Base-by-base conservation (phyloP, 1,140 invertebrate genomes). In the Aphaenogaster floridana region DNA sequence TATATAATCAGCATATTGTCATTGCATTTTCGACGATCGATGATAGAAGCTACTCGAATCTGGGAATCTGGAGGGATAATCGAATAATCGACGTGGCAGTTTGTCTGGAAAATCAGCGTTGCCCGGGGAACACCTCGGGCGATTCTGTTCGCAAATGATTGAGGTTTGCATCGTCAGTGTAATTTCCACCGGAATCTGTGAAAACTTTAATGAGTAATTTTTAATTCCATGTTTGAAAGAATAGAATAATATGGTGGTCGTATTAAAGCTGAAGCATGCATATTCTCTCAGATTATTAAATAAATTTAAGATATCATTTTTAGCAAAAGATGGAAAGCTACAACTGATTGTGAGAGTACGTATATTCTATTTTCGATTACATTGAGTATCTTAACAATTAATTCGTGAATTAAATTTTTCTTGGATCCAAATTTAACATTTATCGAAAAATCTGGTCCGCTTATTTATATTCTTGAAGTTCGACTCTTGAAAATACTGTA, bases 41-140 rank as follows among this genome's bases (percentile, higher is more conserved):
- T 36, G 3, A 45, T 74, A 45, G 79, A 36, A 74, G 69, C 52
- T 57, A 8, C 42, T 81, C 13, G 39, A 39, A 54, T 69, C 61
- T 28, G 28, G 50, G 36, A 57, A 71, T 81, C 79, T 79, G 59
- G 59, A 79, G 6, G 42, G 57, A 84, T 84, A 63, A 63, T 74
- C 36, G 28, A 48, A 84, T 84, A 63, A 50, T 74, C 36, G 28
- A 48, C 80, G 21, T 9, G 21, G 21, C 52, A 71, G 68, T 61
- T 83, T 61, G 48, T 83, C 69, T 61, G 68, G 69, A 84, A 84
- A 76, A 84, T 84, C 42, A 61, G 71, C 52, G 64, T 66, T n/a
- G n/a, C 36, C 45, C 63, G n/a, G 13, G 28, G 0, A 69, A 15
- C 48, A 71, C 34, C 71, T 57, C 11, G 8, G 54, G 28, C 54